Base-by-base conservation (phyloP, 2,797 vertebrate species). In the Arrhamphus sclerolepis region DNA sequence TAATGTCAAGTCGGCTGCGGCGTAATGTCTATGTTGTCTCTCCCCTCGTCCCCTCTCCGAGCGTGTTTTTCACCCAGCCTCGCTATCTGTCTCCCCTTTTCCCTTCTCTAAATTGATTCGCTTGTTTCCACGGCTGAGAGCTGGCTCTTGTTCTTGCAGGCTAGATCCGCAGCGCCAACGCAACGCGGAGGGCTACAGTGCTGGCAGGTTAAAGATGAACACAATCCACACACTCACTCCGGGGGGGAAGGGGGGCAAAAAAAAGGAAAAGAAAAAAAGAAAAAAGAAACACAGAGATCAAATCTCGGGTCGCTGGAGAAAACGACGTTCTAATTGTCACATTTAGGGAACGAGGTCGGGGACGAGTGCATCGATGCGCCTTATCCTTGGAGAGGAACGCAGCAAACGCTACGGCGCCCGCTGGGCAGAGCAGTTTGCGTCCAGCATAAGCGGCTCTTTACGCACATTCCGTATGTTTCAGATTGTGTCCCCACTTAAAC, bases 121-220 rank as follows among this genome's bases (percentile, higher is more conserved):
- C 87, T 82, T 85, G 81, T 86, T 81, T 89, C 85, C 86, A 58
- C 83, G 82, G 82, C 84, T 81, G 67, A 72, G 82, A 80, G 85
- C 86, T 81, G 87, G 64, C 85, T 89, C 89, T 82, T 80, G 82
- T 81, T 90, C 89, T 82, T 71, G 79, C 60, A 69, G 80, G 80
- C 80, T 86, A 84, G 73, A 87, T 90, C 90, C 87, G 89, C 90
- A 91, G 90, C 87, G 86, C 85, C 86, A 90, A 91, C 87, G 89
- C 90, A 81, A 82, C 82, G 83, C 83, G 56, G 70, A 85, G 87
- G 83, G 85, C 86, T 84, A 80, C 81, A 71, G 81, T 20, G 86
- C 83, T 73, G 75, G 86, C 89, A 82, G 81, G 77, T 82, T 85
- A 65, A 68, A 75, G 67, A 87, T 57, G 47, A 80, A 71, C 81